These are phyloP conservation scores for Terrapene triunguis DNA, from an alignment of 2,113 vertebrate genomes.

Conservation along the genomic window DNA sequence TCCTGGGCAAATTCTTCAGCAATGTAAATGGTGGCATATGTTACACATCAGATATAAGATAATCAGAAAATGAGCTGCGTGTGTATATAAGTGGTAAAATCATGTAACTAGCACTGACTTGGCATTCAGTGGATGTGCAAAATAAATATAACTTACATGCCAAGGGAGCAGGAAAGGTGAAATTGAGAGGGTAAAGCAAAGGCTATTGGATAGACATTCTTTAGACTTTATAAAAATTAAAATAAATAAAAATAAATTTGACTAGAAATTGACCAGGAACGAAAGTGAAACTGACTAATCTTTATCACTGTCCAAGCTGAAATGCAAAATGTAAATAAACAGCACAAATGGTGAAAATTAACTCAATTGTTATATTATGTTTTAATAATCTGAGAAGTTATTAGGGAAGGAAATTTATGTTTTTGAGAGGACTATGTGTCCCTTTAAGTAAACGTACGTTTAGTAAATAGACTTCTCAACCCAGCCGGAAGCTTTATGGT, in stretches of 20 bases:
- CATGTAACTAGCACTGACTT: background rate
- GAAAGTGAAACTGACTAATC: rapidly evolving
- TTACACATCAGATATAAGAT: background rate
- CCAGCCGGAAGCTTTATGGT: background rate
- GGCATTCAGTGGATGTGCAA: background rate
- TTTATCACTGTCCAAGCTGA: background rate
- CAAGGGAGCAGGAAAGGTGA: background rate
- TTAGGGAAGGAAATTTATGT: background rate
- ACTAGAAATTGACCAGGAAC: background rate
- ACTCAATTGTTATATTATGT: background rate
- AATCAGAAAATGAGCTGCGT: background rate
- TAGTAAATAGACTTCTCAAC: background rate
- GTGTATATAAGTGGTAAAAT: background rate
- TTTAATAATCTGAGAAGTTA: rapidly evolving
- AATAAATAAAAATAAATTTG: background rate
- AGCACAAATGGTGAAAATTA: rapidly evolving
- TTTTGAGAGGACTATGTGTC: background rate
- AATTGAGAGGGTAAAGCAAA: background rate
- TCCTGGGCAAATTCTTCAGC: background rate
- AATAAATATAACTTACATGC: background rate
- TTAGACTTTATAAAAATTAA: background rate
- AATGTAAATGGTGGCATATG: background rate
- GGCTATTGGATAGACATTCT: background rate
- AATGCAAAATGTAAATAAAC: rapidly evolving
- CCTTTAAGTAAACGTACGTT: background rate